These are phyloP conservation scores for Trichosurus vulpecula DNA, from an alignment of 2,797 vertebrate species.

Conservation along the genomic window DNA sequence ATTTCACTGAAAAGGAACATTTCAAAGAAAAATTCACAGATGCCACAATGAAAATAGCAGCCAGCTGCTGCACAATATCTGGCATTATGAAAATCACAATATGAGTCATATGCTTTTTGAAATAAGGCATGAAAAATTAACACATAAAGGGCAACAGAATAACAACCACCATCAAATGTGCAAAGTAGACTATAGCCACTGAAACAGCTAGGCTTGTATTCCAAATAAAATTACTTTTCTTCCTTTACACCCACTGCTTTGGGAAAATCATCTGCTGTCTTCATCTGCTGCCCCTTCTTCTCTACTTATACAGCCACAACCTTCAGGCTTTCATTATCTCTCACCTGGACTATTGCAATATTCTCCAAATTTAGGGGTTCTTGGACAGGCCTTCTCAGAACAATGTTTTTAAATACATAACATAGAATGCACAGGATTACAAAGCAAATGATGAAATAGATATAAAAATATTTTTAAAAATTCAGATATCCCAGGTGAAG, in stretches of 20 bases:
- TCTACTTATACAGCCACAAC: not conserved
- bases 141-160: not conserved
- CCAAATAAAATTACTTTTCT: not conserved
- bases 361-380: not conserved
- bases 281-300: not conserved
- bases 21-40: slow-evolving; percentile 46
- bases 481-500: not conserved
- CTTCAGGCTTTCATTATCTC: not conserved
- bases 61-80: not conserved
- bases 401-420: not conserved
- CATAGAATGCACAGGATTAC: not conserved
- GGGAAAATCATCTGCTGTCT: not conserved
- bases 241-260: not conserved
- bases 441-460: not conserved
- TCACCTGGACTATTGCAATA: not conserved
- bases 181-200: not conserved
- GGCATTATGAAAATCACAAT: not conserved
- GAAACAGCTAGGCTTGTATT: not conserved
- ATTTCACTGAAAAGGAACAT: not conserved
- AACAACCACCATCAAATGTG: not conserved
- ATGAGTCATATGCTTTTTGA: not conserved
- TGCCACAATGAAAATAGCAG: slow-evolving; percentile 19
- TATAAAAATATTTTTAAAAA: not conserved
- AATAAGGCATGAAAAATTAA: slow-evolving; percentile 28
- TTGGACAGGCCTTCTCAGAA: not conserved